A percentile compares a stretch with the other conserved stretches of the same genome.
These are phyloP conservation scores for Ginglymostoma cirratum DNA, from an alignment of 2,113 vertebrate species.

Conservation along the genomic window DNA sequence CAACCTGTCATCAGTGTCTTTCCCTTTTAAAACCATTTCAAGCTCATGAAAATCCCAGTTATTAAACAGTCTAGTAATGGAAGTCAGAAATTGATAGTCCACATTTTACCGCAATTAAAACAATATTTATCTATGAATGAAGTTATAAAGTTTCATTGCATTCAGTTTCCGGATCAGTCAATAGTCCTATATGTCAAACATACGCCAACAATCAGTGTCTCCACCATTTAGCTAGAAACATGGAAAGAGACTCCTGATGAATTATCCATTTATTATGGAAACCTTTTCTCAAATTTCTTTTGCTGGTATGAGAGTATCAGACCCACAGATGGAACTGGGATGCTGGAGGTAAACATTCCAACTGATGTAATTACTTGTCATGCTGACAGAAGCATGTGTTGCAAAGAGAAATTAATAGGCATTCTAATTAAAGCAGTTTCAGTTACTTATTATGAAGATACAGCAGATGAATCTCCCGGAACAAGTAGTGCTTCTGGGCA, in stretches of 20 bases:
- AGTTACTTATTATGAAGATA: not conserved
- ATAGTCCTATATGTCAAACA: not conserved
- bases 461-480: not conserved
- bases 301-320: not conserved
- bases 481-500: not conserved
- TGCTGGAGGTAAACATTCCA: not conserved
- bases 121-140: no score
- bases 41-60: no score
- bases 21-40: no score
- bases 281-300: no score
- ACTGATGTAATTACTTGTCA: not conserved
- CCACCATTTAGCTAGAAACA: not conserved
- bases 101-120: no score
- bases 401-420: not conserved
- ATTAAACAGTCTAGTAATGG: no score
- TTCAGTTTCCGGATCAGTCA: not conserved
- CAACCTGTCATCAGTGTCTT: no score
- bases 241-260: not conserved
- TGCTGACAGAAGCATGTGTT: conserved; percentile 1
- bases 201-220: not conserved
- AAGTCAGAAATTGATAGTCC: no score
- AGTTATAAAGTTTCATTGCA: no score
- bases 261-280: no score
- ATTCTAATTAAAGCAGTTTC: conserved; percentile 4
- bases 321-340: not conserved